Base-by-base conservation (phyloP, 2,888 invertebrate species). In the Oeneis ivallda region DNA sequence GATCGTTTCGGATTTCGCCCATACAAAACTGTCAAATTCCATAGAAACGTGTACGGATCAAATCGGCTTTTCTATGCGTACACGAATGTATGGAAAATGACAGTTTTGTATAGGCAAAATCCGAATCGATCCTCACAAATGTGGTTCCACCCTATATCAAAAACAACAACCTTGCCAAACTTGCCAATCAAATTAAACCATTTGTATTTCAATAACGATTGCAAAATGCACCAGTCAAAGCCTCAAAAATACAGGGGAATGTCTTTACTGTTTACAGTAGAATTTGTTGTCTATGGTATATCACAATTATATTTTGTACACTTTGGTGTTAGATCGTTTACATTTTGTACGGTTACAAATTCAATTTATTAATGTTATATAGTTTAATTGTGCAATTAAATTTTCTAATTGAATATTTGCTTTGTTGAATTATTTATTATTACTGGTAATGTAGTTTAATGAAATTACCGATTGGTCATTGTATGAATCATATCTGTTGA, bases 291-390 rank as follows among this genome's bases (percentile, higher is more conserved):
- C 54, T 17, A 17, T 72, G 71, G 74, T 73, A 74, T 78, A 84
- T 85, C 81, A 86, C 83, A 79, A 67, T 76, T 72, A 79, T 71
- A 70, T 75, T 75, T 75, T 75, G 72, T 75, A 79, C 83, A 84
- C 81, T 71, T 75, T 70, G 67, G 76, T 76, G 79, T 79, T 74
- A 78, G 73, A 77, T 81, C 77, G 72, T 74, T 80, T 75, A 37
- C 43, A 65, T 73, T 62, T 76, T 73, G 73, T 70, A 71, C 69
- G 68, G 68, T 69, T 70, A 74, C 73, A 39, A 54, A 61, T 65
- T 68, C 5, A 43, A 62, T 60, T 57, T 65, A 64, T 70, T 70
- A 62, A 4, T 26, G 26, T 26, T 64, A 45, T 68, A 62, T 32
- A 50, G 49, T 65, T 26, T 60, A 52, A 64, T 60, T 56, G 60